phyloP scores from a whole-genome alignment of 2,113 vertebrate species.

The Sinocyclocheilus maitianheensis region DNA sequence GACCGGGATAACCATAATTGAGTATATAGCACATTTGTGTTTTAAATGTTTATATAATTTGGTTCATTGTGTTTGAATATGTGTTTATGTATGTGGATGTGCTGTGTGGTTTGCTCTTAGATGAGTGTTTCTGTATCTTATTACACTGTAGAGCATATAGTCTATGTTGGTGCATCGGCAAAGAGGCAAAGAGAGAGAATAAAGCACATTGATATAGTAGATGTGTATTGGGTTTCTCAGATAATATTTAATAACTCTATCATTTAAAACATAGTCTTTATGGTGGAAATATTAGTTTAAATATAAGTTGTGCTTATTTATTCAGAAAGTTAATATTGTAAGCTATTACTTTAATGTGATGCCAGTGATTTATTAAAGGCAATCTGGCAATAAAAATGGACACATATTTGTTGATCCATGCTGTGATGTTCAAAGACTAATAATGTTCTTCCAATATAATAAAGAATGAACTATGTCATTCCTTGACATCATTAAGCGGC shows the following conservation, averaged over 20 bases:
- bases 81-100: conserved; percentile 14
- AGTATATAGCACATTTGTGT: not conserved
- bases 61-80: not conserved
- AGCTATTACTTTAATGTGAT: not conserved
- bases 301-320: not conserved
- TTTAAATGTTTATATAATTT: not conserved
- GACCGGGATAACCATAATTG: not conserved
- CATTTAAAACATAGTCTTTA: not conserved
- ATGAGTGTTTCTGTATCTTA: conserved; percentile 44
- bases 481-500: not conserved
- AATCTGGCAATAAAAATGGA: not conserved
- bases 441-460: not conserved
- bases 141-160: conserved; percentile 41
- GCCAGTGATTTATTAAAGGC: not conserved
- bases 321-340: not conserved
- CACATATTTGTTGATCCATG: not conserved
- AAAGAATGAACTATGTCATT: not conserved
- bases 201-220: not conserved
- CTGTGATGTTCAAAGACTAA: not conserved
- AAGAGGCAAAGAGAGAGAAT: conserved; percentile 11
- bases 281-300: not conserved
- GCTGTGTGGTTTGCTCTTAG: not conserved
- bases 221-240: not conserved
- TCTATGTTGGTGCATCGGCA: conserved; percentile 55
- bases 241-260: not conserved